Base-by-base conservation (phyloP, 1,140 invertebrate genomes). In the Drosophila quadrilineata region DNA sequence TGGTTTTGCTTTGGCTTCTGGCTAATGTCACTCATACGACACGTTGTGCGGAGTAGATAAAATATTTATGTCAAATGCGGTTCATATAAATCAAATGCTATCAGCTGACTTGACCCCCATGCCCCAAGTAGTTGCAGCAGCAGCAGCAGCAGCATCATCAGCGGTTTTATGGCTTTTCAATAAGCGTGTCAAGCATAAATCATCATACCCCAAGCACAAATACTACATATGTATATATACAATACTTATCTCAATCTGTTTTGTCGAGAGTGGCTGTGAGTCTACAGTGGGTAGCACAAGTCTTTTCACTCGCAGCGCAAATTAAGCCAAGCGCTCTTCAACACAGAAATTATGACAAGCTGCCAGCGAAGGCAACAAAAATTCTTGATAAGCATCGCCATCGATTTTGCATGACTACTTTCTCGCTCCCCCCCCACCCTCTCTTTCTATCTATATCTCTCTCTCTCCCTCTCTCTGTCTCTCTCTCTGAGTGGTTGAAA, bases 101-200 rank as follows among this genome's bases (percentile, higher is more conserved):
- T 84, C 77, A 82, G 77, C 79, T 73, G 77, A 77, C n/a, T n/a
- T 84, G 77, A 82, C 77, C 77, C 77, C 73, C 17, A 12, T 16
- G 22, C 22, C 16, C 33, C 31, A 40, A 36, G n/a, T 21, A 12
- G 8, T 6, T 19, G 9, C 41, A 24, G 16, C 17, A 19, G 50
- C 35, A 28, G 43, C 41, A 31, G 35, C 64, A 59, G 63, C 14
- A 38, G 40, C 31, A 17, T 14, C 35, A 16, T 35, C 48, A 28
- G 24, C 41, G 28, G 24, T 50, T 59, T 64, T 69, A 72, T 69
- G 70, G 77, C 77, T 84, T 71, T 85, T 82, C 77, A 84, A 82
- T 82, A 82, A 84, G 73, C 79, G 77, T 84, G 77, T 85, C 77
- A 84, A 85, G 77, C 77, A 84, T 84, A 84, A 84, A 84, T 84